phyloP scores from a whole-genome alignment of 2,797 vertebrate genomes.

The Thalassophryne amazonica region DNA sequence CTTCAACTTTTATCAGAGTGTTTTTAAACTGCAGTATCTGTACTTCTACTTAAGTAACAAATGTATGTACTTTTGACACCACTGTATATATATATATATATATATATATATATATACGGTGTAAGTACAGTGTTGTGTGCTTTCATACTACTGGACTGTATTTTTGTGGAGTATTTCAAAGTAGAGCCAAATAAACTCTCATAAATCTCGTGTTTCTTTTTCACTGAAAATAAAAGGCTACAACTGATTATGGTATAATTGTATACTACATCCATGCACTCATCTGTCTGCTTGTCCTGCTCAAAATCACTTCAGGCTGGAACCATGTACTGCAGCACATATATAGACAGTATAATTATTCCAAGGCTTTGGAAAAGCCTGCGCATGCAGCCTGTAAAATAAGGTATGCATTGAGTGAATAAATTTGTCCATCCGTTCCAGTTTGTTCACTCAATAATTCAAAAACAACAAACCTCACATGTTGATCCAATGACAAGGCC shows the following conservation, averaged over 20 bases:
- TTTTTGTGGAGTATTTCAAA: slow-evolving; percentile 2
- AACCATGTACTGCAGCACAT: background rate
- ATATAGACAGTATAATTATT: background rate
- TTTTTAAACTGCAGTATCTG: no score
- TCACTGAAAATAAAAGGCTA: slow-evolving; percentile 8
- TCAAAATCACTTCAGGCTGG: slow-evolving; percentile 13
- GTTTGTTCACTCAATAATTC: no score
- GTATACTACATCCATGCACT: slow-evolving; percentile 5
- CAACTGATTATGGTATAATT: slow-evolving; percentile 28
- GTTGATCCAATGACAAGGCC: no score
- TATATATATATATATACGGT: slow-evolving; percentile 25
- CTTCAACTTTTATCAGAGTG: no score
- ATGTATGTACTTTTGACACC: no score
- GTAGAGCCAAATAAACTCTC: slow-evolving; percentile 1
- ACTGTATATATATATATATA: slow-evolving; percentile 27
- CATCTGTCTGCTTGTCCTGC: slow-evolving; percentile 12
- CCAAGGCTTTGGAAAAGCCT: no score
- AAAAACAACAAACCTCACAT: no score
- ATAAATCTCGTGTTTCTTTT: slow-evolving; percentile 21
- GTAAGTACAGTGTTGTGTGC: background rate
- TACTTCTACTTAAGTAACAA: no score
- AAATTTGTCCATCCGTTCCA: no score
- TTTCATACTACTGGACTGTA: background rate
- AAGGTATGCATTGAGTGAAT: no score
- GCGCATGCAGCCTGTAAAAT: no score